Conservation (phyloP, 2,888 invertebrate genomes). For the Hartigia nigra region DNA sequence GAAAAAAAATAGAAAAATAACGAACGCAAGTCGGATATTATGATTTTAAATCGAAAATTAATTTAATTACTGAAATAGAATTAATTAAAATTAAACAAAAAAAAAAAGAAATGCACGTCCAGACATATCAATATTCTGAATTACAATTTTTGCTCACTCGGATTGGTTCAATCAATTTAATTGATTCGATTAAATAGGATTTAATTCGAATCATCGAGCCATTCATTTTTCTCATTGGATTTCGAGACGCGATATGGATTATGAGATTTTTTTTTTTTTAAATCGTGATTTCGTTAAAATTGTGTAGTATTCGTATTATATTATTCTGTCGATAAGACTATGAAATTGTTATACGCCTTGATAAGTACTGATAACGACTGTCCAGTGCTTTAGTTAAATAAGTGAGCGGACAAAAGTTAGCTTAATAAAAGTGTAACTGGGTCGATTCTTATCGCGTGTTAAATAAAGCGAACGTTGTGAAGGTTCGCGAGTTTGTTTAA, state of each 20-base stretch:
- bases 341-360: neutral
- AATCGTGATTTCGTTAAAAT: too few relatives aligned
- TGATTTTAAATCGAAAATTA: neutral
- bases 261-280: too few relatives aligned
- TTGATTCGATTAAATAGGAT: neutral
- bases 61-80: neutral
- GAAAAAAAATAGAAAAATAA: neutral
- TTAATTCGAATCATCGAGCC: neutral
- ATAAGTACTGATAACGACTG: neutral
- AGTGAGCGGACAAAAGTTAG: neutral
- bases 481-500: neutral
- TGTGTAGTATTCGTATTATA: too few relatives aligned
- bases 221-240: neutral
- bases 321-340: neutral
- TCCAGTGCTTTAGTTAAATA: neutral
- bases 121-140: neutral
- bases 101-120: neutral
- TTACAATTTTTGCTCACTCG: too few relatives aligned
- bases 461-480: neutral
- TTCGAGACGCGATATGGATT: neutral
- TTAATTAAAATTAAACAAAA: neutral
- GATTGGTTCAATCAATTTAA: neutral
- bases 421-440: neutral
- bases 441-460: neutral
- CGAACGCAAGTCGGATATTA: neutral